Evolutionary conservation across 2,888 invertebrate species (phyloP), one percentile per base, ranked within the genome.

Genomic region (Drosophila conformis): DNA sequence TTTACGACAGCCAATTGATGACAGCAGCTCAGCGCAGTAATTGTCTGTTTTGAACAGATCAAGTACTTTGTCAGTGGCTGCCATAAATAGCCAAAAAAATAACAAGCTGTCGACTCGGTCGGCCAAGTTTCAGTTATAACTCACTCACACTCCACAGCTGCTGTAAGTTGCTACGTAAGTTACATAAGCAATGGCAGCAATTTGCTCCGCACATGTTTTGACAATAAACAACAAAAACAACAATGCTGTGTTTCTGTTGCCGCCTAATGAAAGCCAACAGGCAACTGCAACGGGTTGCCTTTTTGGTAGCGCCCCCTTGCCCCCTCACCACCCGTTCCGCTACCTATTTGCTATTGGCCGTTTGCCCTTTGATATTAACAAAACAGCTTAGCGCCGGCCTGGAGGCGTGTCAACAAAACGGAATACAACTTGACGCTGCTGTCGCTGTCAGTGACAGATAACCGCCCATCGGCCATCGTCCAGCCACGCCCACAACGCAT

Each of bases 401-500:
- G 60, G 38, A 58, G 78, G 73, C 77, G 73, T 80, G 78, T 73
- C 77, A 46, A 46, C 52, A 53, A 25, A 27, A 33, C 46, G 13
- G 52, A 27, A 62, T 42, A 67, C 40, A 46, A 63, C 40, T 57
- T 70, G 53, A 51, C 56, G 65, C 61, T 60, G 57, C 57, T 57
- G 57, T 31, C 42, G 42, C 57, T 57, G 57, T 57, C 57, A 57
- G 31, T 57, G 57, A 57, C 65, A 70, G 51, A 69, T 46, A 64
- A 40, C 40, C 29, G 40, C 15, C 15, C 46, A 46, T 0, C 15
- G 18, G 7, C 18, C 38, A 38, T 15, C 25, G 29, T 6, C 31
- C 46, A 35, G 67, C 35, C 35, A 25, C 80, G 82, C 80, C 80
- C 82, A 82, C 61, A 82, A 78, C 80, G 80, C 80, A 80, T 80